Conservation (phyloP, 2,888 invertebrate species). For the Odontomyia ornata region DNA sequence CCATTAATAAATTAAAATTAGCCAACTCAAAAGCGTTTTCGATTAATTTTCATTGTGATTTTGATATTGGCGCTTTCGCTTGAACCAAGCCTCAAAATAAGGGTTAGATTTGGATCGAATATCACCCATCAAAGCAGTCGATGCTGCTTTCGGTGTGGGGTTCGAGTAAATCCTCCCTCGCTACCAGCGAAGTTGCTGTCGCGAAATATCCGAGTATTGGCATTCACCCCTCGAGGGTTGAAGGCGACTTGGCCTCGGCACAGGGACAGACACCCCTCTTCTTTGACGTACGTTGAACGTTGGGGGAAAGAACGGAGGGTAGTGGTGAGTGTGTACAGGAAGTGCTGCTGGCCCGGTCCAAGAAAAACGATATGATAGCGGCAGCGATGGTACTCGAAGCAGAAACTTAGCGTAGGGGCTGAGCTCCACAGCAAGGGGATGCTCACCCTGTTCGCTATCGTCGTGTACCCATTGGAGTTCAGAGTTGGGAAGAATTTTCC, state of each 20-base stretch:
- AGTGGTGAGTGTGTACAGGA: neutral
- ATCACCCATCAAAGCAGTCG: constrained; percentile 11
- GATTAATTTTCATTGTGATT: constrained; percentile 49
- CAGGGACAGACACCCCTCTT: constrained; percentile 32
- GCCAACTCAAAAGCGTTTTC: constrained; percentile 37
- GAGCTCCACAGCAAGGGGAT: neutral
- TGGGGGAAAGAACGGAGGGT: no score
- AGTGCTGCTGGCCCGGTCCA: constrained; percentile 12
- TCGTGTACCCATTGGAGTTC: neutral
- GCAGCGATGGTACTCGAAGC: neutral
- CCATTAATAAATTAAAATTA: constrained; percentile 31
- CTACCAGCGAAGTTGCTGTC: neutral
- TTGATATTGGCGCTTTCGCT: constrained; percentile 30
- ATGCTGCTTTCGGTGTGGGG: neutral
- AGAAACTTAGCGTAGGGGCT: neutral
- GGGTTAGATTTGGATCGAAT: constrained; percentile 11
- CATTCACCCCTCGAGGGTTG: constrained; percentile 22
- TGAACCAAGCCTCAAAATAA: neutral
- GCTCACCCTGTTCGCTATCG: neutral
- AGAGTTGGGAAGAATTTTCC: neutral
- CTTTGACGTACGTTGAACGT: constrained; percentile 2
- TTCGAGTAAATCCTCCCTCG: neutral
- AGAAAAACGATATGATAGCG: constrained; percentile 32
- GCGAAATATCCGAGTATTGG: constrained; percentile 7
- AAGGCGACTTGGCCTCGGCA: neutral